These are phyloP conservation scores for Vespertilio murinus DNA, from an alignment of 2,797 vertebrate species.

Conservation along the genomic window DNA sequence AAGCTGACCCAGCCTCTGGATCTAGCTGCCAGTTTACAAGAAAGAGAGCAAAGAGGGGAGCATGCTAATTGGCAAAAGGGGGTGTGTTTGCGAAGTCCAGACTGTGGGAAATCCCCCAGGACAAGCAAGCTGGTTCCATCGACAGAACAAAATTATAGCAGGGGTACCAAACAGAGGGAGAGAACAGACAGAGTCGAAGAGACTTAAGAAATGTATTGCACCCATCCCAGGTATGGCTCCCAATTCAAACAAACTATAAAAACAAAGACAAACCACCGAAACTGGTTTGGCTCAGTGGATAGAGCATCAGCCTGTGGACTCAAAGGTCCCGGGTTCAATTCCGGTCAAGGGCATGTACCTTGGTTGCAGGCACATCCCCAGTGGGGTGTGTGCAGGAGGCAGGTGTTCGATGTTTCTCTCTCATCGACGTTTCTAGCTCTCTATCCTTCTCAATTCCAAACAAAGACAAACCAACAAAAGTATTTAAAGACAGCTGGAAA, in stretches of 20 bases:
- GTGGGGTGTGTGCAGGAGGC: too few species aligned
- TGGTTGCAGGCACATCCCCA: too few species aligned
- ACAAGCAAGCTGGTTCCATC: too few species aligned
- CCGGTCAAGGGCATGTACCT: too few species aligned
- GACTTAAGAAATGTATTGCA: not conserved
- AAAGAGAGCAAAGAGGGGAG: not conserved
- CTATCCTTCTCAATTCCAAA: not conserved
- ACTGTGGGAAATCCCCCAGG: not conserved
- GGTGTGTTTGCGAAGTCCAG: not conserved
- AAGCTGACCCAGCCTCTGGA: not conserved
- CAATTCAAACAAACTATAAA: not conserved
- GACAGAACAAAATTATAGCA: not conserved
- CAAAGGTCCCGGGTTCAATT: too few species aligned
- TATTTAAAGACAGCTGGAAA: not conserved
- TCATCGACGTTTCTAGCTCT: too few species aligned
- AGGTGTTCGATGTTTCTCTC: too few species aligned
- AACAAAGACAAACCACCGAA: not conserved
- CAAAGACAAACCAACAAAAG: not conserved
- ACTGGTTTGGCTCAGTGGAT: too few species aligned
- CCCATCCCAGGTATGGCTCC: not conserved
- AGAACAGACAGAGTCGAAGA: not conserved
- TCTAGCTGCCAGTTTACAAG: not conserved
- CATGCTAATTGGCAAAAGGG: not conserved
- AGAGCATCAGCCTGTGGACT: too few species aligned
- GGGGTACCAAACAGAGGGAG: not conserved